A percentile compares a stretch with the other conserved stretches of the same genome.
These are phyloP conservation scores for Typhlichthys eigenmanni DNA, from an alignment of 2,797 vertebrate genomes.

Conservation along the genomic window DNA sequence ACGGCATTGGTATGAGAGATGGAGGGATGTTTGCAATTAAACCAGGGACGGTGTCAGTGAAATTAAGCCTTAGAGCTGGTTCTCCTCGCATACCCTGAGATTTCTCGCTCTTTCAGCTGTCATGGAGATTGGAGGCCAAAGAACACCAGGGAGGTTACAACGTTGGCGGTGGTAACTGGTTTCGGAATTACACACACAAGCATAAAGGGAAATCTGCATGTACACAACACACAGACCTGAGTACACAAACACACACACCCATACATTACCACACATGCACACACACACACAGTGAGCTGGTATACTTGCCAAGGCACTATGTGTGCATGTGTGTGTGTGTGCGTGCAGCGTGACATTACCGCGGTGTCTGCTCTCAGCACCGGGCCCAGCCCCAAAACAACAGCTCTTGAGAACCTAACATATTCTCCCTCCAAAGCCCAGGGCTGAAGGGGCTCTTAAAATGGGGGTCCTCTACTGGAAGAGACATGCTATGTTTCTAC, in stretches of 20 bases:
- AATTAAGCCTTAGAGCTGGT: conserved; percentile 82
- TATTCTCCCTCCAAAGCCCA: conserved; percentile 35
- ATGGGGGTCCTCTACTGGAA: conserved; percentile 32
- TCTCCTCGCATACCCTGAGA: conserved; percentile 12
- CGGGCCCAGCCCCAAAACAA: conserved; percentile 56
- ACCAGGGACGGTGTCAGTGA: conserved; percentile 74
- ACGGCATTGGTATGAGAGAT: conserved; percentile 54
- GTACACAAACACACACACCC: conserved; percentile 18
- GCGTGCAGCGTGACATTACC: conserved; percentile 39
- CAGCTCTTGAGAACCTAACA: conserved; percentile 39
- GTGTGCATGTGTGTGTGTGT: not conserved
- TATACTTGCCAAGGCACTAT: conserved; percentile 28
- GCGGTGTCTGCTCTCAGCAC: conserved; percentile 33
- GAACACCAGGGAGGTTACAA: conserved; percentile 53
- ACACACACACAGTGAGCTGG: no score
- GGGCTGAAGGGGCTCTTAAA: conserved; percentile 8
- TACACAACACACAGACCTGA: conserved; percentile 26
- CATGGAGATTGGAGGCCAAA: conserved; percentile 58
- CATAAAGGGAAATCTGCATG: not conserved
- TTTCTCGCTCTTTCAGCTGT: conserved; percentile 23
- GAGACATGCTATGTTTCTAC: conserved; percentile 23
- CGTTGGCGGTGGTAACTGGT: conserved; percentile 39
- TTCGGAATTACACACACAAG: conserved; percentile 19
- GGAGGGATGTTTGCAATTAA: conserved; percentile 80
- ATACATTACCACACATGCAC: conserved; percentile 21